Evolutionary conservation across 2,113 vertebrate species (phyloP), one percentile per base, ranked within the genome.

Genomic region (Caloenas nicobarica): DNA sequence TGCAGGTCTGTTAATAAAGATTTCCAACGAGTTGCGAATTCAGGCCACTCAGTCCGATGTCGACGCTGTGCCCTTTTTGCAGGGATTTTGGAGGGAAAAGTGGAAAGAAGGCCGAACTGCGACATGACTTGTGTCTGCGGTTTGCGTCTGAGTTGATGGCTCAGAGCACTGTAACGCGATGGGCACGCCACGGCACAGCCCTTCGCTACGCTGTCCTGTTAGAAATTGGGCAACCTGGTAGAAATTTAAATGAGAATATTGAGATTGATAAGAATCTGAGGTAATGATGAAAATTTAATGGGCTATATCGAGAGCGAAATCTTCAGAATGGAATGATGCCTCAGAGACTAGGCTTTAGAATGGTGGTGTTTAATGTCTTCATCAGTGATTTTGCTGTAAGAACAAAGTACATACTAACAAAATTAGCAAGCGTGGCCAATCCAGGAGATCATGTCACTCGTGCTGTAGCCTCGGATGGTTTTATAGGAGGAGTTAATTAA

Each of bases 181-280:
- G 34, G 38, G 62, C 15, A 16, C 16, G 17, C 38, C 0, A 1
- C 9, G 40, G 11, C 16, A 14, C 38, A n/a, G 66, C 33, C 17
- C 22, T 53, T 46, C 10, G 42, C 16, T 60, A 22, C 0, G 1
- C 57, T 54, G 34, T 50, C 69, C 26, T 0, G 0, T 23, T 44
- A 50, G 51, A 60, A 60, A 42, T 21, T 31, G 89, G 89, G 85
- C 58, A 85, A 56, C 50, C 44, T 14, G 46, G 28, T 23, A 65
- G n/a, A 31, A 44, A 46, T 54, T 40, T 33, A 80, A 56, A 38
- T 56, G 54, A 77, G 44, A n/a, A 15, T 65, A 28, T 44, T 15
- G 74, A 82, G 57, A 60, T 53, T 56, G 70, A 16, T 82, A 60
- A 91, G 81, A 60, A 38, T 69, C 77, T 36, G 86, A 69, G 34